Evolutionary conservation across 2,113 vertebrate species (phyloP), one percentile per base, ranked within the genome.

Genomic region (Leptodactylus fuscus): DNA sequence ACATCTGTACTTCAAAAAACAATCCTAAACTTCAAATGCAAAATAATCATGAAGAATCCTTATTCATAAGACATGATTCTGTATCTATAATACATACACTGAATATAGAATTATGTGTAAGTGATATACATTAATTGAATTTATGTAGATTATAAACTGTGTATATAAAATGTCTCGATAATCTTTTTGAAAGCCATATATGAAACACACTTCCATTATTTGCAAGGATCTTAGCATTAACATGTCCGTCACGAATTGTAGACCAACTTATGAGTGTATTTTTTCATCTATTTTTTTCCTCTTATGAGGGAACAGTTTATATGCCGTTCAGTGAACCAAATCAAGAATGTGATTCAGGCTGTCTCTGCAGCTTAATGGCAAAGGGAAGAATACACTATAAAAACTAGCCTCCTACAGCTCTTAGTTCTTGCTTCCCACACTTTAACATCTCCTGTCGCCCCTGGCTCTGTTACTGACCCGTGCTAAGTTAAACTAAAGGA

Each of bases 401-500:
- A 94, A 94, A 91, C 90, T 89, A 91, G 93, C 93, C 94, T 94
- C 94, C 94, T 93, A 94, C 93, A 91, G 93, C 92, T 94, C 92
- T 94, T 89, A 90, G 93, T 91, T 93, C 93, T 90, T 88, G 92
- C 93, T 96, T 95, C 94, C 94, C 94, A 96, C 94, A 95, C 94
- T 94, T 93, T 94, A 94, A 93, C 94, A 93, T 94, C 92, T 90
- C 91, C 92, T 93, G 94, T 95, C 95, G 95, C 94, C 94, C 93
- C 93, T 94, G 93, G 94, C 91, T 88, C 93, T 94, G 94, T 93
- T 95, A 94, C 93, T 96, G 95, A 96, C 95, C 95, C 95, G 93
- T 94, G 91, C 92, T 92, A 94, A 95, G 93, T 94, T 93, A 94
- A 94, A 95, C 94, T 94, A 95, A 95, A 95, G 94, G 93, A 95